A percentile compares a stretch with the other conserved stretches of the same genome.
These are phyloP conservation scores for Cacoxenus indagator DNA, from an alignment of 2,888 invertebrate genomes.

Conservation along the genomic window DNA sequence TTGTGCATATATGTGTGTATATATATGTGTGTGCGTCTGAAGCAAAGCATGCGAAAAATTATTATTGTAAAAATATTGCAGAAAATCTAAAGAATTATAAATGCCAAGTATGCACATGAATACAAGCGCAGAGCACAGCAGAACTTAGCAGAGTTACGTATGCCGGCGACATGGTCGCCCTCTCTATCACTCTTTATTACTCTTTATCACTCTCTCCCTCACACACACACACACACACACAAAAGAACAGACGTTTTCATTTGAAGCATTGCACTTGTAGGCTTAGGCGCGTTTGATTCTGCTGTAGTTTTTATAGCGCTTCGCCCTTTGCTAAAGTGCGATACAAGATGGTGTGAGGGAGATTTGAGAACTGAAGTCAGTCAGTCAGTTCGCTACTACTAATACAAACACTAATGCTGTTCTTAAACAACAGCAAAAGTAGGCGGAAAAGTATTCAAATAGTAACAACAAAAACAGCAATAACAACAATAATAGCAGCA, in stretches of 20 bases:
- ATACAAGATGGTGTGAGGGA: constrained; percentile 46
- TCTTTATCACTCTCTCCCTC: not conserved
- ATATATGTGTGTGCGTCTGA: constrained; percentile 17
- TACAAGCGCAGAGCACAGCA: constrained; percentile 5
- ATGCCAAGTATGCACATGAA: constrained; percentile 35
- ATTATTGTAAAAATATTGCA: constrained; percentile 44
- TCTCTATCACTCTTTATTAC: not conserved
- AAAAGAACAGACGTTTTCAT: not conserved
- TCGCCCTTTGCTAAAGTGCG: not conserved
- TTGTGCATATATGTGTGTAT: not conserved
- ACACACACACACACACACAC: not conserved
- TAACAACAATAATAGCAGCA: constrained; percentile 28
- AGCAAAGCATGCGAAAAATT: constrained; percentile 40
- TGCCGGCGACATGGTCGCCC: constrained; percentile 1
- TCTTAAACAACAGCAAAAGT: not conserved
- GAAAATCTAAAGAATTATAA: constrained; percentile 47
- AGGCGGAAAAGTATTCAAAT: constrained; percentile 19
- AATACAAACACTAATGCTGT: constrained; percentile 34
- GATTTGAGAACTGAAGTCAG: constrained; percentile 65
- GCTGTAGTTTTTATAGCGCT: constrained; percentile 20
- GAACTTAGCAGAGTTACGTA: constrained; percentile 10
- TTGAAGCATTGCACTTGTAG: not conserved
- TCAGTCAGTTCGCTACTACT: constrained; percentile 46
- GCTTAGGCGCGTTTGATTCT: constrained; percentile 30
- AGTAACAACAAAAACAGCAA: constrained; percentile 27